phyloP scores from a whole-genome alignment of 2,888 invertebrate species.

The Heliconius charithonia region DNA sequence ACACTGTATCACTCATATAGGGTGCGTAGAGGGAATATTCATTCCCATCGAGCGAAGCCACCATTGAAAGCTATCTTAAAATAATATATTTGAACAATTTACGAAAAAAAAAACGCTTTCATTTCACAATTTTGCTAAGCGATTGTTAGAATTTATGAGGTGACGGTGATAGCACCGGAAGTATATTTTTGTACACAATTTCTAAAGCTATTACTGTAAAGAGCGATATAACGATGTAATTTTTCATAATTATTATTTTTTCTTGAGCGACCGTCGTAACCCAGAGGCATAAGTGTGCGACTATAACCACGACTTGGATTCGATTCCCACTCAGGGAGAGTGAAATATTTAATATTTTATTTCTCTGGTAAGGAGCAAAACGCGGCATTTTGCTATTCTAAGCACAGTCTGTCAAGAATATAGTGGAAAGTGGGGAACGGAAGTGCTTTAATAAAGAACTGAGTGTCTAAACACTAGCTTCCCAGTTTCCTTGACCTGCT shows the following conservation, averaged over 20 bases:
- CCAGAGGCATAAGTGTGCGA: no score
- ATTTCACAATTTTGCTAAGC: conserved; percentile 15
- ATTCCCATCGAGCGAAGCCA: no score
- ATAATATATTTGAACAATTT: background rate
- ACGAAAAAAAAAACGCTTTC: background rate
- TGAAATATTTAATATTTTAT: background rate
- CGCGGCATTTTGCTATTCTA: no score
- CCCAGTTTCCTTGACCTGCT: no score
- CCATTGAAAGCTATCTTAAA: background rate
- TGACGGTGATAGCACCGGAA: conserved; percentile 17
- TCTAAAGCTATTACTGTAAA: conserved; percentile 22
- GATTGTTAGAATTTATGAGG: conserved; percentile 23
- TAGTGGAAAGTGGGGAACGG: no score
- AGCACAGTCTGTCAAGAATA: no score
- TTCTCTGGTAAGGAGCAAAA: no score
- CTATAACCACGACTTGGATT: background rate
- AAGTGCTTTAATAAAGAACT: no score
- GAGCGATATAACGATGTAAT: conserved; percentile 8
- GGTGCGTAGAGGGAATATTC: no score
- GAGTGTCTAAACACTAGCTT: no score
- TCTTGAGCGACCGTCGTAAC: background rate
- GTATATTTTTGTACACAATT: conserved; percentile 22
- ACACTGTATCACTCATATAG: no score
- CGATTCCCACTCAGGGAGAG: background rate
- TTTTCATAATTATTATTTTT: conserved; percentile 12